phyloP scores from a whole-genome alignment of 2,113 vertebrate genomes.

The Glaucidium brasilianum region DNA sequence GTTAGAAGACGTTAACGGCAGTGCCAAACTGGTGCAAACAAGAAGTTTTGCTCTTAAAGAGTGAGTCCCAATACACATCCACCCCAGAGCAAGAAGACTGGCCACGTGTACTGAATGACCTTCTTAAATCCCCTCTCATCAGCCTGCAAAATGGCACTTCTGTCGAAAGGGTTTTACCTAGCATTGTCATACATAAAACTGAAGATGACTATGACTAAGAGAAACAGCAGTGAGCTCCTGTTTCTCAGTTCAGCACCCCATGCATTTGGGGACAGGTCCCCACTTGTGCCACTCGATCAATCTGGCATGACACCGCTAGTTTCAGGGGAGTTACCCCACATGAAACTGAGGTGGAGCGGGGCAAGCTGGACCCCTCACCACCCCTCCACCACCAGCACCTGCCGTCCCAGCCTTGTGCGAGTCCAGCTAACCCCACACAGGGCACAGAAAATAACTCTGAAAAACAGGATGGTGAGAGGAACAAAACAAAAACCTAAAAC shows the following conservation, averaged over 20 bases:
- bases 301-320: background rate
- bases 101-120: background rate
- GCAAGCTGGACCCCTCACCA: background rate
- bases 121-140: slow-evolving; percentile 44
- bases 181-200: background rate
- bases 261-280: background rate
- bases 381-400: background rate
- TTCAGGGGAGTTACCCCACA: background rate
- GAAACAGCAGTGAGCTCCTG: background rate
- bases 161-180: slow-evolving; percentile 33
- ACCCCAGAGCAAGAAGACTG: background rate
- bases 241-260: rapidly evolving
- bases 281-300: rapidly evolving
- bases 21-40: background rate
- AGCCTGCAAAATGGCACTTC: slow-evolving; percentile 31
- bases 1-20: background rate
- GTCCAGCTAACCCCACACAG: background rate
- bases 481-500: background rate
- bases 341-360: rapidly evolving
- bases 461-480: background rate
- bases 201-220: slow-evolving; percentile 8
- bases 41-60: background rate
- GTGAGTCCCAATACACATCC: background rate
- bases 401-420: background rate
- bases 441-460: background rate